Conservation (phyloP, 2,888 invertebrate genomes). For the Clostera curtula region DNA sequence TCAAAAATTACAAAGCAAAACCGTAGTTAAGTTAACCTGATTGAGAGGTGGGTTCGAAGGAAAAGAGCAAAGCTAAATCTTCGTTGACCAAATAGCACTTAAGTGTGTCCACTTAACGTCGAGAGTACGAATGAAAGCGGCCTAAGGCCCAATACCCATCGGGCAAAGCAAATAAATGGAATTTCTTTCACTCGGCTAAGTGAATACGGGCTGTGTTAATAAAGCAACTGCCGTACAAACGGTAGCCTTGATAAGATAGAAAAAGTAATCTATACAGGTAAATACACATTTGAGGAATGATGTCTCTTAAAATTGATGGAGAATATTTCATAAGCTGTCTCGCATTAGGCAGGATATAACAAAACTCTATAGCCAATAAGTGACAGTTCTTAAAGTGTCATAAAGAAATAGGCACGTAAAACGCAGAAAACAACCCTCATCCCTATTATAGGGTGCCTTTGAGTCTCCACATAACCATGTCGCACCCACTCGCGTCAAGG, state of each 20-base stretch:
- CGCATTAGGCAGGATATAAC: too few relatives aligned
- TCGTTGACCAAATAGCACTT: conserved; percentile 68
- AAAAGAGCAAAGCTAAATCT: conserved; percentile 72
- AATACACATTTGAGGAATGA: too few relatives aligned
- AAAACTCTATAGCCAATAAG: too few relatives aligned
- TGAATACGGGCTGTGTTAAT: conserved; percentile 30
- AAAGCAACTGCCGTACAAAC: conserved; percentile 25
- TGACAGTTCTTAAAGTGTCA: too few relatives aligned
- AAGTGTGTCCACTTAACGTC: conserved; percentile 65
- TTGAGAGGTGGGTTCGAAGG: conserved; percentile 56
- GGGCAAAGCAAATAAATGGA: conserved; percentile 57
- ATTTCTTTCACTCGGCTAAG: conserved; percentile 41
- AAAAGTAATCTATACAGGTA: conserved; percentile 8
- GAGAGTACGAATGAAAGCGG: conserved; percentile 48
- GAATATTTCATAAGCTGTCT: too few relatives aligned
- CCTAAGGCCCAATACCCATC: conserved; percentile 33
- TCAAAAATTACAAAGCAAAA: conserved; percentile 44
- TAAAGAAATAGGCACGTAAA: too few relatives aligned
- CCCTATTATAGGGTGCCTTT: too few relatives aligned
- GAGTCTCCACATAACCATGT: too few relatives aligned
- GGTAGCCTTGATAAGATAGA: conserved; percentile 11
- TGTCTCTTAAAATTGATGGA: too few relatives aligned
- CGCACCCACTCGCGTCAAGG: too few relatives aligned
- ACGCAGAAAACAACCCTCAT: too few relatives aligned
- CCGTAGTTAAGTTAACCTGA: conserved; percentile 48